A percentile compares a stretch with the other conserved stretches of the same genome.
Evolutionary conservation across 37 sponge, comb jelly and placozoan genomes (phyloP).

Genomic region (Geodia barretti): DNA sequence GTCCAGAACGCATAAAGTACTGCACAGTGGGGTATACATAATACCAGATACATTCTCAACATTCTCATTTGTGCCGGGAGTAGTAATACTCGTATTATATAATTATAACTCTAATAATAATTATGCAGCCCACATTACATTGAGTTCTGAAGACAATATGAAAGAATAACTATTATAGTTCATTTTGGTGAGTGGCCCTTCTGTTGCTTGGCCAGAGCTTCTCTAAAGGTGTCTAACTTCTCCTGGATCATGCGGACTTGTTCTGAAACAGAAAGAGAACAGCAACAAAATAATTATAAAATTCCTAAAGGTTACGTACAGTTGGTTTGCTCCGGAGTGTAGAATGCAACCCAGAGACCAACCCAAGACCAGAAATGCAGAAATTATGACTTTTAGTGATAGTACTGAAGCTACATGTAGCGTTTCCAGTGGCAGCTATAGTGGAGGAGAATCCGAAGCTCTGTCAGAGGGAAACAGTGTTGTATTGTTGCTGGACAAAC

Average conservation of each 20-base stretch:
- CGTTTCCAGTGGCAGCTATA: neutral
- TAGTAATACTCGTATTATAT: neutral
- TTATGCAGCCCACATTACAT: neutral
- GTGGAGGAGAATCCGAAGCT: neutral
- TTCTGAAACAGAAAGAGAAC: slow-evolving; percentile 33
- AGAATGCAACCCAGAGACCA: no score
- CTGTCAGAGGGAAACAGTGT: neutral
- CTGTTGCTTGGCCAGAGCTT: slow-evolving; percentile 76
- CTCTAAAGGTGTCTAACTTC: slow-evolving; percentile 80
- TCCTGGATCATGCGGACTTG: slow-evolving; percentile 92
- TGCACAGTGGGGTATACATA: no score
- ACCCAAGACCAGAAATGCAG: no score
- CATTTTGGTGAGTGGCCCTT: neutral
- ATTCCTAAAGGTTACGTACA: no score
- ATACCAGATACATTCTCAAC: no score
- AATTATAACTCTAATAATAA: neutral
- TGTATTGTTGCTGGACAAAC: neutral
- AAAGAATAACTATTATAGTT: no score
- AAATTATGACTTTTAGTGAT: no score
- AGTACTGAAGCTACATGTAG: neutral
- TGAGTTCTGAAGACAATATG: neutral
- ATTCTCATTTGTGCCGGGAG: neutral
- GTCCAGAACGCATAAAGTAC: no score
- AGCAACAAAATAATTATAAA: neutral
- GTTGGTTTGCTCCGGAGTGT: no score